These are phyloP conservation scores for Anser brachyrhynchus DNA, from an alignment of 2,113 vertebrate species.

Conservation along the genomic window DNA sequence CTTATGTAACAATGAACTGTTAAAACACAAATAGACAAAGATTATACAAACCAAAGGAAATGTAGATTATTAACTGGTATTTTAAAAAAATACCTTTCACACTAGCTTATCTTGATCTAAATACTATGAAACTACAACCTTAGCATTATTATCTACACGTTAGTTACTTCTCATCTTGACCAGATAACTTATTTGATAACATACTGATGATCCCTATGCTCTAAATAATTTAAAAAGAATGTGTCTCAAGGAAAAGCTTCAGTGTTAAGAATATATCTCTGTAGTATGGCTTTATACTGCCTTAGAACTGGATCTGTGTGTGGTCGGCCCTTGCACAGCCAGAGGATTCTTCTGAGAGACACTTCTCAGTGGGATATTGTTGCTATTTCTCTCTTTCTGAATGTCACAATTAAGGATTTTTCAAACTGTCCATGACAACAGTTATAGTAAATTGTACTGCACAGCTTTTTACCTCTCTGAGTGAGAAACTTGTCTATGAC, in stretches of 20 bases:
- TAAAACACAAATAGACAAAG: constrained; percentile 3
- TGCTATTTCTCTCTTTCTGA: constrained; percentile 15
- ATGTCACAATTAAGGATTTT: constrained; percentile 4
- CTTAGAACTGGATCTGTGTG: neutral
- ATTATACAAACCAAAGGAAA: neutral
- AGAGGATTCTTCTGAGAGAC: neutral
- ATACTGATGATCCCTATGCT: neutral
- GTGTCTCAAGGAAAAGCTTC: neutral
- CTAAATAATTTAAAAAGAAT: constrained; percentile 2
- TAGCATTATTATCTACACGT: neutral
- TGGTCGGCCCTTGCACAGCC: neutral
- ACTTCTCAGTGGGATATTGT: neutral
- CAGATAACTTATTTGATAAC: neutral
- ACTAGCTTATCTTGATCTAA: neutral
- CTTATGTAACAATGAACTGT: neutral
- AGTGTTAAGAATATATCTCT: neutral
- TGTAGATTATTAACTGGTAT: neutral
- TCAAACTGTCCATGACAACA: neutral
- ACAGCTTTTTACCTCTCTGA: neutral
- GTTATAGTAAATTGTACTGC: neutral
- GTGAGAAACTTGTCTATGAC: neutral
- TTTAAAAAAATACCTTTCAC: neutral
- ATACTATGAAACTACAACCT: neutral
- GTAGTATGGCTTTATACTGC: neutral
- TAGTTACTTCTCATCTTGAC: neutral